Evolutionary conservation across 2,888 invertebrate genomes (phyloP).

Genomic region (Geotrupes spiniger): DNA sequence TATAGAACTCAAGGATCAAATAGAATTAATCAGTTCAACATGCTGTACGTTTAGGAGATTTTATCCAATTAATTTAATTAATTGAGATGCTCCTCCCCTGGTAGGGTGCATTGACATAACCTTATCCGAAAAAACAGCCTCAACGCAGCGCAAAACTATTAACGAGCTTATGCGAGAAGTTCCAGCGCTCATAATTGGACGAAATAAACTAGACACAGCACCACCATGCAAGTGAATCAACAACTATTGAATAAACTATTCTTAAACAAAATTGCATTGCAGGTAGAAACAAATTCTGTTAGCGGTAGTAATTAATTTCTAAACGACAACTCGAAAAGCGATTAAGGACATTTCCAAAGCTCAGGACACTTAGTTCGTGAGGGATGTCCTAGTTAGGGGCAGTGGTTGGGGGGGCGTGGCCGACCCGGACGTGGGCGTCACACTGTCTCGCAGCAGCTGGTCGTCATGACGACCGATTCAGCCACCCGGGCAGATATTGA

Average conservation of each 20-base stretch:
- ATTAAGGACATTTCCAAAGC: slow-evolving; percentile 38
- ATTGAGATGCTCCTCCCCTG: too few relatives aligned
- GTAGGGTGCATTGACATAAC: too few relatives aligned
- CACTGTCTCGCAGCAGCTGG: slow-evolving; percentile 61
- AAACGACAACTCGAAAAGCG: slow-evolving; percentile 47
- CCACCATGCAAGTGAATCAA: too few relatives aligned
- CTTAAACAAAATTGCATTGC: slow-evolving; percentile 15
- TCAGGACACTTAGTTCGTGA: slow-evolving; percentile 25
- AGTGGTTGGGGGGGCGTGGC: slow-evolving; percentile 28
- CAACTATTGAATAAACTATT: slow-evolving; percentile 1
- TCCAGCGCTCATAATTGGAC: too few relatives aligned
- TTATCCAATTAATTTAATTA: too few relatives aligned
- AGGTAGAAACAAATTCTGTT: slow-evolving; percentile 40
- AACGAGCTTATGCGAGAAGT: too few relatives aligned
- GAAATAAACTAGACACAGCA: too few relatives aligned
- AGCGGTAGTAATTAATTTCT: slow-evolving; percentile 46
- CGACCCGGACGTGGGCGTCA: slow-evolving; percentile 58
- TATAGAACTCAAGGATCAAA: too few relatives aligned
- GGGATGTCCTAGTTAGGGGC: slow-evolving; percentile 10
- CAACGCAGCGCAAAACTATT: too few relatives aligned
- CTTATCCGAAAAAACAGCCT: too few relatives aligned
- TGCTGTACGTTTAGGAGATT: too few relatives aligned
- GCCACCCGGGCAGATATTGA: slow-evolving; percentile 49
- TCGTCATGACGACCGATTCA: slow-evolving; percentile 56
- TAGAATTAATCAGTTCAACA: too few relatives aligned